Conservation (phyloP, 2,113 vertebrate genomes). For the Xiphias gladius region DNA sequence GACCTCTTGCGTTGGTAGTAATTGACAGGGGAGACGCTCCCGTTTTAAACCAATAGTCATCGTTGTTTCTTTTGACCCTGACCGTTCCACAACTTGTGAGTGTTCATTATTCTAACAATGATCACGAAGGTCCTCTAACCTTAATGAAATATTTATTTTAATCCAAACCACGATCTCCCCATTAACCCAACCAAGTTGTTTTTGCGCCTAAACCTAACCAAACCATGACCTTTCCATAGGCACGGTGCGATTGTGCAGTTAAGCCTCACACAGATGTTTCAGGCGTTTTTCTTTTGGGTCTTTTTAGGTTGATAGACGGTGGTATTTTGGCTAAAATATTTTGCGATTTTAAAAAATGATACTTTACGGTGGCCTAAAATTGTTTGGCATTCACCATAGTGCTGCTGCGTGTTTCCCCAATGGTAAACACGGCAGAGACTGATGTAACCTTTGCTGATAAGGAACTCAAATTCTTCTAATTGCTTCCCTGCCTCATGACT, state of each 20-base stretch:
- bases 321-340: background rate
- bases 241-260: background rate
- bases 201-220: too few species aligned
- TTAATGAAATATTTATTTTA: too few species aligned
- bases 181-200: too few species aligned
- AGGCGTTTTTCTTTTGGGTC: background rate
- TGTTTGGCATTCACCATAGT: constrained; percentile 17
- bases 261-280: background rate
- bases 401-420: constrained; percentile 13
- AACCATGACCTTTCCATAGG: too few species aligned
- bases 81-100: too few species aligned
- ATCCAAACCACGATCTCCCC: too few species aligned
- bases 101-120: too few species aligned
- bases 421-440: background rate
- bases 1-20: too few species aligned
- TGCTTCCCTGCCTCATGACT: background rate
- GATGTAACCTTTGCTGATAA: constrained; percentile 9
- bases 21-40: too few species aligned
- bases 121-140: too few species aligned
- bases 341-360: background rate
- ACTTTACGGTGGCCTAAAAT: constrained; percentile 7
- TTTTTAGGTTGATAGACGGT: constrained; percentile 4
- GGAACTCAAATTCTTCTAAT: constrained; percentile 10
- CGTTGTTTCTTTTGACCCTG: too few species aligned
- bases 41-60: too few species aligned